These are phyloP conservation scores for Sinhomidia bicolor DNA, from an alignment of 2,888 invertebrate genomes.

Conservation along the genomic window DNA sequence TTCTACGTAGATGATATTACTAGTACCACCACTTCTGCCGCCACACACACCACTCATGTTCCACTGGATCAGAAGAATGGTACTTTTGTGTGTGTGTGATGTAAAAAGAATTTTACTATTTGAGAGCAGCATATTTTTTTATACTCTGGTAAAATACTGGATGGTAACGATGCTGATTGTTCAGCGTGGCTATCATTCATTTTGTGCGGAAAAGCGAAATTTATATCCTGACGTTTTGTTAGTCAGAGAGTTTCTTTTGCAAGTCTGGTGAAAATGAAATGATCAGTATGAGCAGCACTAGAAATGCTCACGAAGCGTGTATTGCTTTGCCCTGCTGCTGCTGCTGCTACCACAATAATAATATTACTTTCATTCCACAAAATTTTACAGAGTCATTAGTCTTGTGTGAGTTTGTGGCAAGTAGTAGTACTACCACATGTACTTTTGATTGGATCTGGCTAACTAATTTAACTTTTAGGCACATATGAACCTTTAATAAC, in stretches of 20 bases:
- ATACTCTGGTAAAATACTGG: too few relatives aligned
- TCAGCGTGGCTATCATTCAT: conserved; percentile 21
- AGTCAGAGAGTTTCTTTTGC: not conserved
- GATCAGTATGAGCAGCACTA: not conserved
- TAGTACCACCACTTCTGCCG: not conserved
- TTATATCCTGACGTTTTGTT: not conserved
- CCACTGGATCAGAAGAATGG: not conserved
- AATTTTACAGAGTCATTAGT: not conserved
- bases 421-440: too few relatives aligned
- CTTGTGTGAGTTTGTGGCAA: too few relatives aligned
- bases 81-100: too few relatives aligned
- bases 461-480: not conserved
- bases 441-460: not conserved
- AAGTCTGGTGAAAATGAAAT: not conserved
- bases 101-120: too few relatives aligned
- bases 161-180: not conserved
- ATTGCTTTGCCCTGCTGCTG: too few relatives aligned
- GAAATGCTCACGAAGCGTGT: not conserved
- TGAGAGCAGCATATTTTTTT: too few relatives aligned
- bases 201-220: not conserved
- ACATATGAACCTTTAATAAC: conserved; percentile 9
- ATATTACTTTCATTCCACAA: not conserved
- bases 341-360: not conserved
- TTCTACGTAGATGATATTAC: not conserved
- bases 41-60: not conserved